A percentile compares a stretch with the other conserved stretches of the same genome.
phyloP scores from a whole-genome alignment of 2,113 vertebrate genomes.

The Periophthalmodon schlosseri region DNA sequence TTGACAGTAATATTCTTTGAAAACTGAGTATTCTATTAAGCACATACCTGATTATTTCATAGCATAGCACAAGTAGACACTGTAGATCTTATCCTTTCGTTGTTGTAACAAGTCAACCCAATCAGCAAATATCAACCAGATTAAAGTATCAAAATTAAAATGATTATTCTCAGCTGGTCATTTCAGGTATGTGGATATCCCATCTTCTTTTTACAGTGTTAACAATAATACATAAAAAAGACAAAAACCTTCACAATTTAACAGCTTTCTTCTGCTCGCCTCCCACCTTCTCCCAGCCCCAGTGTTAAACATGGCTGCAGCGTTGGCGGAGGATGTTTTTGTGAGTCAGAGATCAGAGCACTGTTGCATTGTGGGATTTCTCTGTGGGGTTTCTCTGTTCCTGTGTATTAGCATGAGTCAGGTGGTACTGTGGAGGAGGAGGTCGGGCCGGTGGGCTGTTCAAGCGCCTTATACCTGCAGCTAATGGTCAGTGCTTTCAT shows the following conservation, averaged over 20 bases:
- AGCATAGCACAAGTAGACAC: no score
- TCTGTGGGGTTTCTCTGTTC: conserved; percentile 20
- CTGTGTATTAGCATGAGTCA: conserved; percentile 48
- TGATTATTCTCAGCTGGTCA: no score
- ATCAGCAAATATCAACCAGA: no score
- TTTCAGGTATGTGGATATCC: no score
- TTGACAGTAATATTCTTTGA: no score
- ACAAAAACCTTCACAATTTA: neutral
- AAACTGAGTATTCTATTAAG: no score
- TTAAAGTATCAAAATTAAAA: no score
- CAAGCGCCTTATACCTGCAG: conserved; percentile 41
- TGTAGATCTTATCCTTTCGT: no score
- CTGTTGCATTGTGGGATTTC: conserved; percentile 1
- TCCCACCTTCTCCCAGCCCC: conserved; percentile 8
- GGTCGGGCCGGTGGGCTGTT: conserved; percentile 46
- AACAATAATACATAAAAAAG: neutral
- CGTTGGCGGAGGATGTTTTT: conserved; percentile 38
- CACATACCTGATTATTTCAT: no score
- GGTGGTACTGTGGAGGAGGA: conserved; percentile 39
- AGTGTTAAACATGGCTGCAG: conserved; percentile 12
- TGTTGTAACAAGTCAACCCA: no score
- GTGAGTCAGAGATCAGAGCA: conserved; percentile 55
- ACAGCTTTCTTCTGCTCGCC: conserved; percentile 1
- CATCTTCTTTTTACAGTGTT: neutral
- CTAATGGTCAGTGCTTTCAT: conserved; percentile 19